Percentiles rank a stretch among this genome's conserved stretches.
These are phyloP conservation scores for Daktulosphaira vitifoliae DNA, from an alignment of 1,140 invertebrate species.

Conservation along the genomic window DNA sequence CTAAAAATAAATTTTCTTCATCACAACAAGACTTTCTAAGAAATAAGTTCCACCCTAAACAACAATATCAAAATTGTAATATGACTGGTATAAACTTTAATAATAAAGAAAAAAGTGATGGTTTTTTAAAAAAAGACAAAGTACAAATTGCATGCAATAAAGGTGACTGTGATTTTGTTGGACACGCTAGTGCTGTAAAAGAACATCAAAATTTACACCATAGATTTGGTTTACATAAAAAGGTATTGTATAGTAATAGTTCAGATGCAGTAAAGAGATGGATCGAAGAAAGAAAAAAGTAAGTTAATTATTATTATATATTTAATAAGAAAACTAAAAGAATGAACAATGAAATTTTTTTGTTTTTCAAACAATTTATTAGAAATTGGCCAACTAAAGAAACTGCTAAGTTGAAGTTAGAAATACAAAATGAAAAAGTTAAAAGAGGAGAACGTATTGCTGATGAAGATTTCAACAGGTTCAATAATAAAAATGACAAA, in stretches of 20 bases:
- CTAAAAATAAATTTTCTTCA: neutral
- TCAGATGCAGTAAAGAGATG: slow-evolving; percentile 19
- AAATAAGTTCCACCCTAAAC: slow-evolving; percentile 1
- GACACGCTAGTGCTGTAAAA: slow-evolving; percentile 11
- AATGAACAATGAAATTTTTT: neutral
- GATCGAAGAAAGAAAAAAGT: slow-evolving; percentile 28
- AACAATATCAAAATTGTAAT: slow-evolving; percentile 10
- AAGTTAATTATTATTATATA: neutral
- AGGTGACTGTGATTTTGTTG: slow-evolving; percentile 18
- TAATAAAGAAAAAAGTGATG: neutral
- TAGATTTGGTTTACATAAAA: slow-evolving; percentile 15
- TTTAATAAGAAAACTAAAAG: neutral
- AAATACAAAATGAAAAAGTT: slow-evolving; percentile 13
- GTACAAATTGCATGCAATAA: slow-evolving; percentile 5
- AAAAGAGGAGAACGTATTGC: slow-evolving; percentile 25
- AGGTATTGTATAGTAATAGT: slow-evolving; percentile 26
- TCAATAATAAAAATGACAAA: slow-evolving; percentile 29
- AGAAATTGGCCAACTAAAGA: slow-evolving; percentile 33
- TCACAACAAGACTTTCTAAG: neutral
- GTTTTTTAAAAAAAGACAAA: neutral
- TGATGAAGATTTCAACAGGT: slow-evolving; percentile 24
- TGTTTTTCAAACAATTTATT: no score
- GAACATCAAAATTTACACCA: slow-evolving; percentile 32
- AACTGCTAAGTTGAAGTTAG: neutral
- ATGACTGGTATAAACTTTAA: neutral